These are phyloP conservation scores for Oscheius sp. DNA, from an alignment of 2,888 invertebrate species.

Conservation along the genomic window DNA sequence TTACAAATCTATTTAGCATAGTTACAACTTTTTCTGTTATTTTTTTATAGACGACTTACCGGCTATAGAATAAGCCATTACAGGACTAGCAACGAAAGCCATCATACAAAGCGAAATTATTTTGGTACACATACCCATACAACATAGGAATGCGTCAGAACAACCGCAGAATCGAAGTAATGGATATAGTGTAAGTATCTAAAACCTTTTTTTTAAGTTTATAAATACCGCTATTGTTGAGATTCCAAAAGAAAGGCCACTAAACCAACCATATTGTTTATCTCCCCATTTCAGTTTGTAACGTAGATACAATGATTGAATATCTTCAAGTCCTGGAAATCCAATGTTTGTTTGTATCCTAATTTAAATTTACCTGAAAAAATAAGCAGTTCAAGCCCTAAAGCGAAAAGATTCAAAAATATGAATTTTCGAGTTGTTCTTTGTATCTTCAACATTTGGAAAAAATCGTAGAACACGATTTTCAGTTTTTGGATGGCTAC, in stretches of 20 bases:
- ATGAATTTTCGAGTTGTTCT: conserved; percentile 43
- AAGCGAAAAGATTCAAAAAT: conserved; percentile 53
- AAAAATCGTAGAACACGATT: conserved; percentile 32
- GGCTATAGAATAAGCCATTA: conserved; percentile 45
- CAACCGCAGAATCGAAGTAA: conserved; percentile 51
- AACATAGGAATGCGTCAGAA: conserved; percentile 68
- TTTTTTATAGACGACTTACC: conserved; percentile 29
- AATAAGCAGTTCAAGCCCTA: conserved; percentile 58
- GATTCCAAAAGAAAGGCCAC: conserved; percentile 58
- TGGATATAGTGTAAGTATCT: conserved; percentile 61
- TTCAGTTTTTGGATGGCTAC: neutral
- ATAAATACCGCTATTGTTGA: conserved; percentile 52
- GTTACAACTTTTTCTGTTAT: conserved; percentile 54
- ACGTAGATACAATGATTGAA: conserved; percentile 63
- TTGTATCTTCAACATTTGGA: conserved; percentile 37
- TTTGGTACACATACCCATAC: conserved; percentile 69
- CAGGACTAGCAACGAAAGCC: conserved; percentile 60
- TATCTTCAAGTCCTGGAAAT: conserved; percentile 50
- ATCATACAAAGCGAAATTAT: conserved; percentile 66
- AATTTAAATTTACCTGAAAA: conserved; percentile 39
- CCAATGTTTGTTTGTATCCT: neutral
- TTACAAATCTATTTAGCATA: conserved; percentile 70
- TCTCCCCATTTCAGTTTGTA: conserved; percentile 64
- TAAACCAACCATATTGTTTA: conserved; percentile 66
- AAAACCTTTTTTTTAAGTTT: neutral